These are phyloP conservation scores for Pelochelys cantorii DNA, from an alignment of 2,797 vertebrate species.

Conservation along the genomic window DNA sequence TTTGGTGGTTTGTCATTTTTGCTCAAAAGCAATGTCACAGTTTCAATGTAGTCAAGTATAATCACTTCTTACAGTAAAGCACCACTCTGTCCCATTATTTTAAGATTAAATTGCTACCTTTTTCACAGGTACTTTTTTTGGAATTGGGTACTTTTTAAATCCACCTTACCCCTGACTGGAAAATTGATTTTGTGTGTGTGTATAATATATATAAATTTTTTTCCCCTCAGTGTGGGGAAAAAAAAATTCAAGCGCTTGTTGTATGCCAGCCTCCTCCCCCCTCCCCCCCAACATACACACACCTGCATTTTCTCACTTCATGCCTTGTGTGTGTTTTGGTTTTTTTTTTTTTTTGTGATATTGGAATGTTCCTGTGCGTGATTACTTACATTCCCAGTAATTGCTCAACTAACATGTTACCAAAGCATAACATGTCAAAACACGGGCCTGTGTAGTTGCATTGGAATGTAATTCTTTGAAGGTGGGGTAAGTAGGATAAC, in stretches of 20 bases:
- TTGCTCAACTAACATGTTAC: neutral
- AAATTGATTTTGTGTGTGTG: too few relatives aligned
- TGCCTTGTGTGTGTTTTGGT: accelerated
- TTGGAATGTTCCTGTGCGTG: neutral
- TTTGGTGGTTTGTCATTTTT: neutral
- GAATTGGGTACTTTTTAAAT: neutral
- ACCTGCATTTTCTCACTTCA: neutral
- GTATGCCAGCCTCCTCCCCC: neutral
- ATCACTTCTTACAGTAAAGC: neutral
- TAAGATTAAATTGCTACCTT: neutral
- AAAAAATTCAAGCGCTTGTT: neutral
- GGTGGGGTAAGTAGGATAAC: neutral
- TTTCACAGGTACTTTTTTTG: too few relatives aligned
- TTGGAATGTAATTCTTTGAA: neutral
- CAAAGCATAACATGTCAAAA: neutral
- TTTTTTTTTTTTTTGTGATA: neutral
- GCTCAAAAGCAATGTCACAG: neutral
- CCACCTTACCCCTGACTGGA: neutral
- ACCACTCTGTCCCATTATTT: neutral
- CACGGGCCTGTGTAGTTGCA: neutral
- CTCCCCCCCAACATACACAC: too few relatives aligned
- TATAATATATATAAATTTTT: too few relatives aligned
- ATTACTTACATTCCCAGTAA: neutral
- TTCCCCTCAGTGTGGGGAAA: neutral
- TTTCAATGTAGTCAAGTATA: neutral